Evolutionary conservation across 2,888 invertebrate species (phyloP), one percentile per base, ranked within the genome.

Genomic region (Pediacus dermestoides): DNA sequence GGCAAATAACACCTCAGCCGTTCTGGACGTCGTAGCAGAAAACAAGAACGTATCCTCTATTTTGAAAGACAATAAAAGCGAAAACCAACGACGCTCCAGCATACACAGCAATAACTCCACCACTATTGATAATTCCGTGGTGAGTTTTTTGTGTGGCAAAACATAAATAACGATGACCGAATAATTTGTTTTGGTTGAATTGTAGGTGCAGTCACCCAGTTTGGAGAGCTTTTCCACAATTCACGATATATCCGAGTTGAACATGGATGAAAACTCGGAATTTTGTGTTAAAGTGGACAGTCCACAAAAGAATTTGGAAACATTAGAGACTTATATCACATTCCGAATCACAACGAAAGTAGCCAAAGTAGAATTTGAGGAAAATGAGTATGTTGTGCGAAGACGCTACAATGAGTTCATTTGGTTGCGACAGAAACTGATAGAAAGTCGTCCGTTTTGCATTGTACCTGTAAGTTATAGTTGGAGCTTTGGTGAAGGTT

Each of bases 401-500:
- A 70, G 83, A 43, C 71, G 84, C 36, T 85, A 84, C 63, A 84
- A 82, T 68, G 85, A 85, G 63, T 85, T 85, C 58, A 70, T 80
- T 34, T 84, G 83, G 83, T 61, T 84, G 21, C 66, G 81, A 42
- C 78, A 80, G 48, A 77, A 77, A 54, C 65, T 83, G 37, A 73
- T 80, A 25, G 80, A 80, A 50, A 70, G 69, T n/a, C 78, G 81
- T 64, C 78, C 80, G 2, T 78, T 80, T 39, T 80, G 79, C 55
- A 74, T 84, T 42, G 74, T 83, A 45, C 82, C 84, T 30, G 83
- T 83, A 70, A 73, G 74, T 65, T 25, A 16, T n/a, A n/a, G n/a
- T n/a, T n/a, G n/a, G n/a, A n/a, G n/a, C n/a, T n/a, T n/a, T n/a
- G n/a, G n/a, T n/a, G n/a, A n/a, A n/a, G n/a, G n/a, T n/a, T n/a